Evolutionary conservation across 1,140 invertebrate species (phyloP).

Genomic region (Drosophila sechellia): DNA sequence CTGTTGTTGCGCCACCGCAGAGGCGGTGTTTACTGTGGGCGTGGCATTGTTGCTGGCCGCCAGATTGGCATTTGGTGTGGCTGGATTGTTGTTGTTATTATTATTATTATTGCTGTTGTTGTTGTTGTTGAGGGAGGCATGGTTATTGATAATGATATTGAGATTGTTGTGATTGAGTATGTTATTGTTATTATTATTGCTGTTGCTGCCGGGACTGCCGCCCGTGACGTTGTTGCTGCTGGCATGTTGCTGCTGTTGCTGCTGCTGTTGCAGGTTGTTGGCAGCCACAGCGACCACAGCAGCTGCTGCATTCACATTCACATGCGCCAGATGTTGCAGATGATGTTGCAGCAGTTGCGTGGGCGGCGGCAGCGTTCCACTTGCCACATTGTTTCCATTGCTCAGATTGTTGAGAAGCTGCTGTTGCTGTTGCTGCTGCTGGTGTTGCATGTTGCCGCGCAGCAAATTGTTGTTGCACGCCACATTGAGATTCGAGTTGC

Average conservation of each 20-base stretch:
- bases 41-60: constrained; percentile 47
- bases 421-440: constrained; percentile 58
- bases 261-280: constrained; percentile 71
- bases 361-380: constrained; percentile 66
- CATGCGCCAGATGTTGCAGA: constrained; percentile 82
- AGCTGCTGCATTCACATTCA: constrained; percentile 78
- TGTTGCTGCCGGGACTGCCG: constrained; percentile 31
- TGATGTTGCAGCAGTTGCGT: constrained; percentile 83
- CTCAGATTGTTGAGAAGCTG: constrained; percentile 47
- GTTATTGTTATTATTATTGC: constrained; percentile 55
- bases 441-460: constrained; percentile 45
- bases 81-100: constrained; percentile 79
- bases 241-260: constrained; percentile 42
- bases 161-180: constrained; percentile 76
- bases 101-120: constrained; percentile 53
- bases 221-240: constrained; percentile 49
- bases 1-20: constrained; percentile 59
- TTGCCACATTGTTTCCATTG: constrained; percentile 55
- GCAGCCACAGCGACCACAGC: constrained; percentile 69
- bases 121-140: constrained; percentile 64
- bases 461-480: constrained; percentile 60
- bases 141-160: constrained; percentile 68
- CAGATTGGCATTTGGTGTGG: constrained; percentile 80
- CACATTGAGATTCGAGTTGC: constrained; percentile 56
- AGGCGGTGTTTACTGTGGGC: constrained; percentile 62